phyloP scores from a whole-genome alignment of 2,888 invertebrate genomes.

The Belgica antarctica region DNA sequence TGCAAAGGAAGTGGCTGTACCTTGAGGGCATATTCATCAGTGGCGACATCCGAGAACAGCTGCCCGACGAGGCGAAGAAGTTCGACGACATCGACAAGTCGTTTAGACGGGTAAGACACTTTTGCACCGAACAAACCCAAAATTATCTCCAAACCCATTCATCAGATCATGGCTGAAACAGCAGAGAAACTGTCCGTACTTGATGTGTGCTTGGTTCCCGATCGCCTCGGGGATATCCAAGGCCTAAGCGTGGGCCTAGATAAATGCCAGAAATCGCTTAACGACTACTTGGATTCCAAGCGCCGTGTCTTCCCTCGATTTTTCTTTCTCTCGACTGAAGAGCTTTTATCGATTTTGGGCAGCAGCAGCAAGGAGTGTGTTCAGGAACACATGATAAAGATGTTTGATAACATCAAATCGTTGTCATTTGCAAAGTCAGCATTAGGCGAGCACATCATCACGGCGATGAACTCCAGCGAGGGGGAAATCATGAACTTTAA shows the following conservation, averaged over 20 bases:
- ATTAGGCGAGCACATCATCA: constrained; percentile 66
- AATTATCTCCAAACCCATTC: no score
- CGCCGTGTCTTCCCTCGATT: constrained; percentile 85
- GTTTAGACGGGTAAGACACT: constrained; percentile 66
- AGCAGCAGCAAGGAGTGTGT: constrained; percentile 80
- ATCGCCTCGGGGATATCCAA: constrained; percentile 73
- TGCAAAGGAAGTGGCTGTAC: constrained; percentile 89
- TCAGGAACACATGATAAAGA: constrained; percentile 92
- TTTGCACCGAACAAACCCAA: no score
- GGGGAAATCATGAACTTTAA: constrained; percentile 84
- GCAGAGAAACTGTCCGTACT: constrained; percentile 76
- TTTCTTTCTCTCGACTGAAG: constrained; percentile 92
- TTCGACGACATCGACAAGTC: constrained; percentile 84
- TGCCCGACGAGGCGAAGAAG: constrained; percentile 86
- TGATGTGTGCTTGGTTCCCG: constrained; percentile 71
- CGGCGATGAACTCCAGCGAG: constrained; percentile 84
- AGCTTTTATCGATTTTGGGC: constrained; percentile 82
- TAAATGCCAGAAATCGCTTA: constrained; percentile 86
- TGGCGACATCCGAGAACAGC: constrained; percentile 79
- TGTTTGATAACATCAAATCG: constrained; percentile 87
- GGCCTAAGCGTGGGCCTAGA: constrained; percentile 73
- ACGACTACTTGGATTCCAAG: constrained; percentile 86
- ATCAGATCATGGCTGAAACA: constrained; percentile 79
- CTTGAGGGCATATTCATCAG: constrained; percentile 89
- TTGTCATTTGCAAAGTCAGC: constrained; percentile 68